phyloP scores from a whole-genome alignment of 1,140 invertebrate genomes.

The Aphelenchoides besseyi region DNA sequence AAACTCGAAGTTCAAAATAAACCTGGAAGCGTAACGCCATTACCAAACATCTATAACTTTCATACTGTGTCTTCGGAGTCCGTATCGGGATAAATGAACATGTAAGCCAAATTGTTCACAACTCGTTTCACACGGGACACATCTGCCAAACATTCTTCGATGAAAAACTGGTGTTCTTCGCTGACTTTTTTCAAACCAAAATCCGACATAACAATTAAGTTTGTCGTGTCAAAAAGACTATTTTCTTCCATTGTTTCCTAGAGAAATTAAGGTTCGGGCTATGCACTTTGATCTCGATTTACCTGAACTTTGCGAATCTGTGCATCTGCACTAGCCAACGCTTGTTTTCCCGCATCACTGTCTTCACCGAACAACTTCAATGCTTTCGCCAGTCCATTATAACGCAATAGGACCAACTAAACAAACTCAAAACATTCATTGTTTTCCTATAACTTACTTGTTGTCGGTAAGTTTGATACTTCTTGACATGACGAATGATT shows the following conservation, averaged over 20 bases:
- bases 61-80: slow-evolving; percentile 52
- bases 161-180: slow-evolving; percentile 59
- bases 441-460: no score
- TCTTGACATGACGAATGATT: slow-evolving; percentile 56
- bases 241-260: slow-evolving; percentile 53
- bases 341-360: slow-evolving; percentile 43
- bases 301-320: slow-evolving; percentile 49
- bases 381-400: slow-evolving; percentile 51
- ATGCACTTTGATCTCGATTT: neutral
- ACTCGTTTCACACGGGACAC: slow-evolving; percentile 54
- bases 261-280: slow-evolving; percentile 13
- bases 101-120: slow-evolving; percentile 57
- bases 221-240: slow-evolving; percentile 50
- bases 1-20: slow-evolving; percentile 60
- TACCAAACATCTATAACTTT: neutral
- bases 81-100: slow-evolving; percentile 53
- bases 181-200: slow-evolving; percentile 52
- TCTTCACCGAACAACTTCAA: slow-evolving; percentile 47
- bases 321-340: slow-evolving; percentile 47
- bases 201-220: slow-evolving; percentile 59
- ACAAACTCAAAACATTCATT: slow-evolving; percentile 27
- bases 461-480: slow-evolving; percentile 57
- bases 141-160: slow-evolving; percentile 60
- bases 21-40: slow-evolving; percentile 29
- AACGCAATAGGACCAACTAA: slow-evolving; percentile 51